Base-by-base conservation (phyloP, 2,797 vertebrate genomes). In the Anabas testudineus region DNA sequence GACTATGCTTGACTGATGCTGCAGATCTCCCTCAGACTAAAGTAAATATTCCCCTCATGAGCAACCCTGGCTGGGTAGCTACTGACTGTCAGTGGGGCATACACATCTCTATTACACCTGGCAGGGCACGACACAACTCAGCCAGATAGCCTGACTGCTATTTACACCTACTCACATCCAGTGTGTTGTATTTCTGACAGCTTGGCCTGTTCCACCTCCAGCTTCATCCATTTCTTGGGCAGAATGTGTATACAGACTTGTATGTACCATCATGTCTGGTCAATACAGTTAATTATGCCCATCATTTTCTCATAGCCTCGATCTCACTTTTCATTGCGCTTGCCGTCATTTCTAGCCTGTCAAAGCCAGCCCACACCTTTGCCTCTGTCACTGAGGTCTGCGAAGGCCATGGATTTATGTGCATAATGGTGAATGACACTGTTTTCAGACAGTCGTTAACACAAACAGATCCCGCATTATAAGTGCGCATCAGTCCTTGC, bases 1-100 rank as follows among this genome's bases (percentile, higher is more conserved):
- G 81, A 76, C 75, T 83, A 66, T 82, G 79, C 76, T 84, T 82
- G 83, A 84, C 70, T 84, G 80, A 87, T 83, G 82, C 63, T 55
- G 79, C 64, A 67, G 71, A 67, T 86, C 70, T 62, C 71, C 60
- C 42, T 76, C 78, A 77, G 82, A 71, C 67, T 58, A 70, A 76
- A 78, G 83, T 69, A 89, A 87, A 87, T 81, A 86, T 78, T 67
- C 65, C 36, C 37, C 57, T 68, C 62, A 69, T 73, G 72, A 84
- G 71, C 51, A 71, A 49, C 42, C 30, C 43, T 52, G 58, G 60
- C 41, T 53, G 67, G 70, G 76, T 61, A 72, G 56, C 78, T 74
- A 26, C 62, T 59, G 65, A 72, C 67, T 83, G 76, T 82, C 78
- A 75, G 72, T 1, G 26, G 74, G 72, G 72, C 60, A 56, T 68